Percentiles rank a stretch among this genome's conserved stretches.
phyloP scores from a whole-genome alignment of 2,113 vertebrate genomes.

The Agapornis roseicollis region DNA sequence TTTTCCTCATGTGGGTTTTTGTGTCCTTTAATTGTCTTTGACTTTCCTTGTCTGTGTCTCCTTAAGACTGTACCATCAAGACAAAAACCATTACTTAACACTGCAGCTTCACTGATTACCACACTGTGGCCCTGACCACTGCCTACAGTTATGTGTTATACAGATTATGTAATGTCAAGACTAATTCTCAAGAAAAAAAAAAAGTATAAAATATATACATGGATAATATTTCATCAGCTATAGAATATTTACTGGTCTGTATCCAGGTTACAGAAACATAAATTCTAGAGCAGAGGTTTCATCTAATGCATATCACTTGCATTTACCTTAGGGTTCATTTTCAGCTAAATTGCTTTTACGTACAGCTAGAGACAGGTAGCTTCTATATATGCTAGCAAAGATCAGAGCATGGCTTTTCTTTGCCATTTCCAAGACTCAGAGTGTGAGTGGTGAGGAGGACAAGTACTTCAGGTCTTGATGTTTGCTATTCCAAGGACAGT shows the following conservation, averaged over 20 bases:
- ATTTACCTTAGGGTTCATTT: background rate
- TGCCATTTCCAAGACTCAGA: background rate
- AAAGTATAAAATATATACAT: background rate
- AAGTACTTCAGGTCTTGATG: background rate
- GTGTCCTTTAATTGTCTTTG: background rate
- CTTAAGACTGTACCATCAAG: background rate
- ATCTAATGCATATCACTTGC: background rate
- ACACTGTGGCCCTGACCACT: background rate
- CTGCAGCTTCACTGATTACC: background rate
- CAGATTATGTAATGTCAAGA: background rate
- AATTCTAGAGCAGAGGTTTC: background rate
- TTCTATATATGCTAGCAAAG: background rate
- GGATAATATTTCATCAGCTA: background rate
- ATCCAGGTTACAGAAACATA: background rate
- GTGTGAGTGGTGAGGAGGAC: background rate
- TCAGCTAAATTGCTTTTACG: background rate
- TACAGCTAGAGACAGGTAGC: background rate
- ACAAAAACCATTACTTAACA: background rate
- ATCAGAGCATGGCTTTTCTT: background rate
- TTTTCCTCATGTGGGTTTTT: background rate
- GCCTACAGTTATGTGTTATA: background rate
- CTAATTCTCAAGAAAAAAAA: no score
- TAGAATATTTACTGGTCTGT: background rate
- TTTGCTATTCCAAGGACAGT: background rate
- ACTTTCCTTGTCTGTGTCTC: background rate